A percentile compares a stretch with the other conserved stretches of the same genome.
Evolutionary conservation across 2,797 vertebrate genomes (phyloP).

Genomic region (Microctenopoma stevenorrisi): DNA sequence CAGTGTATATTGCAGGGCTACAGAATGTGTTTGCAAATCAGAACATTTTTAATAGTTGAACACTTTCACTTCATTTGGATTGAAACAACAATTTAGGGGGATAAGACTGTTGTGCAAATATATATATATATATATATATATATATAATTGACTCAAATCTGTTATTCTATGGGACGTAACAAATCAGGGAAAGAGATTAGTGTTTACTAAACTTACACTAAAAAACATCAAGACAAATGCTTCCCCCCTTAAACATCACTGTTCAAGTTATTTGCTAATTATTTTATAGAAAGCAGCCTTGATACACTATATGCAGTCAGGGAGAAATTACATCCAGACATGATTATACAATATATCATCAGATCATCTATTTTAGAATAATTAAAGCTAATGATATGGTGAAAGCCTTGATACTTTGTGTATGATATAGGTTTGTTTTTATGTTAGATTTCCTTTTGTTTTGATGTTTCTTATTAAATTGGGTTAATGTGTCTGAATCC

Average conservation of each 20-base stretch:
- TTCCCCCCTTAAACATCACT: constrained; percentile 52
- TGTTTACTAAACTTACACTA: constrained; percentile 77
- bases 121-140: not conserved
- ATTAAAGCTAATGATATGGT: constrained; percentile 76
- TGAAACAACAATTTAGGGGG: constrained; percentile 43
- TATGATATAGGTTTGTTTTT: constrained; percentile 63
- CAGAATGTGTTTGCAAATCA: constrained; percentile 47
- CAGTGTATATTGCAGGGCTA: constrained; percentile 57
- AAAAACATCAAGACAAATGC: constrained; percentile 58
- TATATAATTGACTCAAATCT: constrained; percentile 43
- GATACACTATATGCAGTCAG: constrained; percentile 76
- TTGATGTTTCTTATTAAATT: constrained; percentile 55
- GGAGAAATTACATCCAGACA: constrained; percentile 65
- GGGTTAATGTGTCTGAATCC: constrained; percentile 46
- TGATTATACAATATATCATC: constrained; percentile 76
- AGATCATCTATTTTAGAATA: constrained; percentile 85
- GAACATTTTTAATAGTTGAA: constrained; percentile 36
- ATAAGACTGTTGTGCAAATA: constrained; percentile 62
- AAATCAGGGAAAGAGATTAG: constrained; percentile 79
- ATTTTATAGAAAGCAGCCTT: constrained; percentile 66
- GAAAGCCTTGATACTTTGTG: constrained; percentile 68
- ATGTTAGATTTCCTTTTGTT: constrained; percentile 65
- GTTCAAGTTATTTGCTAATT: constrained; percentile 63
- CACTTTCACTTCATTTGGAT: constrained; percentile 49
- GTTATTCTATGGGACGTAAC: constrained; percentile 56